Evolutionary conservation across 1,140 invertebrate genomes (phyloP).

Genomic region (Choristoneura fumiferana): DNA sequence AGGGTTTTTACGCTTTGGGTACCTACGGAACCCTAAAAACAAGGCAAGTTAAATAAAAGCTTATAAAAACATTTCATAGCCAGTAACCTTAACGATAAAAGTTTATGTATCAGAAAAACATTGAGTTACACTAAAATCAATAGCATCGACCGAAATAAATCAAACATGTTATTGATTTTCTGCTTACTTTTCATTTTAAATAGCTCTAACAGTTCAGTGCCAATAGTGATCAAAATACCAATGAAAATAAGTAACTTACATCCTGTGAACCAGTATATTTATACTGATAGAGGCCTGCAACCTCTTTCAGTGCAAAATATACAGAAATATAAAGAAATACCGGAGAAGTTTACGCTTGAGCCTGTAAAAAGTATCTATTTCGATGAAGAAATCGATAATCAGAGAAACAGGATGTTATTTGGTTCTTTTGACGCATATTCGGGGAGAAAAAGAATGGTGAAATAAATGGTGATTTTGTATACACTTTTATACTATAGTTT

Average conservation of each 20-base stretch:
- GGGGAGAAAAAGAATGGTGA: background rate
- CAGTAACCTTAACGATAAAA: too few species aligned
- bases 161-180: too few species aligned
- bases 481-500: too few species aligned
- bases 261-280: conserved; percentile 35
- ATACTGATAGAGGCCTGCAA: conserved; percentile 27
- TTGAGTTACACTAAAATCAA: too few species aligned
- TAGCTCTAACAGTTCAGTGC: conserved; percentile 9
- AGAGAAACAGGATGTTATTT: background rate
- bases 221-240: conserved; percentile 31
- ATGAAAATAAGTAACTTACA: conserved; percentile 26
- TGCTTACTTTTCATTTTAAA: too few species aligned
- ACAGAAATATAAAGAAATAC: conserved; percentile 25
- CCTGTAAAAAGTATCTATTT: background rate
- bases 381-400: background rate
- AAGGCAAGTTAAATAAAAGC: too few species aligned
- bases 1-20: too few species aligned
- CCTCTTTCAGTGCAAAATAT: conserved; percentile 31
- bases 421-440: background rate
- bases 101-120: too few species aligned
- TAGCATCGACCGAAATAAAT: too few species aligned
- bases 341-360: conserved; percentile 20
- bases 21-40: too few species aligned
- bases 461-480: background rate
- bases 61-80: too few species aligned